A percentile compares a stretch with the other conserved stretches of the same genome.
phyloP scores from a whole-genome alignment of 2,797 vertebrate genomes.

The Triplophysa bombifrons region DNA sequence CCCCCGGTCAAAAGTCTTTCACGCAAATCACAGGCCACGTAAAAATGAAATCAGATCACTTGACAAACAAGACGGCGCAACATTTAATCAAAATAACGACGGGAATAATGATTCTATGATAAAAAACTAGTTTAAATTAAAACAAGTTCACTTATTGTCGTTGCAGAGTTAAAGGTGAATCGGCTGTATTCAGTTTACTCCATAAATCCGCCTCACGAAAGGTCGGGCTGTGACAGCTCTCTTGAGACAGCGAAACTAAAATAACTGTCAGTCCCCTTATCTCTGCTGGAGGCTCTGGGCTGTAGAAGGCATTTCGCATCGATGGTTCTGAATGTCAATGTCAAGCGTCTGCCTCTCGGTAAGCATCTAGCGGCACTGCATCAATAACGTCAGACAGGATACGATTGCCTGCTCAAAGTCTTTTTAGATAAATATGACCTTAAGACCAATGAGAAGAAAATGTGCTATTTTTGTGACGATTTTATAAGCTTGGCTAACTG shows the following conservation, averaged over 20 bases:
- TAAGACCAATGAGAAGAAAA: not conserved
- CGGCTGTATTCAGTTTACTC: slow-evolving; percentile 1
- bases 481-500: too few relatives aligned
- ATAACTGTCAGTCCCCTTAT: slow-evolving; percentile 5
- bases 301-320: slow-evolving; percentile 12
- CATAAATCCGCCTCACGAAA: slow-evolving; percentile 8
- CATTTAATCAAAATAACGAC: not conserved
- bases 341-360: not conserved
- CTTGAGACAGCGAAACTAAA: not conserved
- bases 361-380: slow-evolving; percentile 15
- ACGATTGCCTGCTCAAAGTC: slow-evolving; percentile 9
- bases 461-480: not conserved
- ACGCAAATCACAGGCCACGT: not conserved
- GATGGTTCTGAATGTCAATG: slow-evolving; percentile 35
- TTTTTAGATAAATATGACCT: not conserved
- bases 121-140: not conserved
- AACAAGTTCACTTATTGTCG: not conserved
- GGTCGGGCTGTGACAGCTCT: slow-evolving; percentile 9
- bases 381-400: slow-evolving; percentile 18
- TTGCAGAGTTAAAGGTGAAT: not conserved
- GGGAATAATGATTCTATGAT: not conserved
- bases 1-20: not conserved
- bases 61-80: not conserved
- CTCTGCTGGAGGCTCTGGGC: slow-evolving; percentile 22
- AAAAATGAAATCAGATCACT: not conserved